Base-by-base conservation (phyloP, 2,113 vertebrate genomes). In the Agapornis roseicollis region DNA sequence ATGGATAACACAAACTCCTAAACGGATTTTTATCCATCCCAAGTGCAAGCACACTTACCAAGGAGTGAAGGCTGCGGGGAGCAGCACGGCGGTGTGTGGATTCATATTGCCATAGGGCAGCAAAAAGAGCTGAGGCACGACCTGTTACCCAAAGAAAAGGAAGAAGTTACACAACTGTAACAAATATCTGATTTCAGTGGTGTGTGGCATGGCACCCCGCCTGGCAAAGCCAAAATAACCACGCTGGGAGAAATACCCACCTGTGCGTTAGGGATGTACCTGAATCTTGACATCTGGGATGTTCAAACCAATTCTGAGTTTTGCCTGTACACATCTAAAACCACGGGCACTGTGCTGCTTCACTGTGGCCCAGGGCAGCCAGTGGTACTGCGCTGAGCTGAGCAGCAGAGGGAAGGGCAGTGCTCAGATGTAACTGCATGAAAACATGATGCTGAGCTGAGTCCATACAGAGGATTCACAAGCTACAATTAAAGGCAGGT, bases 291-390 rank as follows among this genome's bases (percentile, higher is more conserved):
- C 0, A 1, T 6, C 35, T 1, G 0, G 12, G 5, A 17, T 1
- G 3, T 1, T 1, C 56, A 55, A 49, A 14, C 2, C 17, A 2
- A 0, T 9, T 29, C 44, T 6, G 29, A 46, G 33, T 1, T n/a
- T 78, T 35, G 2, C 14, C 3, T 0, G 2, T 5, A 10, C 44
- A 1, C 1, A 0, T 9, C 16, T 18, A 3, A 25, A 19, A 18
- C 11, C 61, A 4, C 0, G 0, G 33, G 35, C 0, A 0, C 11
- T 4, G 49, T 3, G 44, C 6, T 27, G 33, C 7, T 52, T 28
- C 6, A 2, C 56, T 4, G 55, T 1, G 11, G 37, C 72, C 24
- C 68, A 8, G 13, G 33, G 19, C 42, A 58, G 20, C 4, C 3
- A 0, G 16, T 1, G 2, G 17, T 23, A 55, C 53, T 55, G 53